Base-by-base conservation (phyloP, 2,888 invertebrate genomes). In the Automeris io region DNA sequence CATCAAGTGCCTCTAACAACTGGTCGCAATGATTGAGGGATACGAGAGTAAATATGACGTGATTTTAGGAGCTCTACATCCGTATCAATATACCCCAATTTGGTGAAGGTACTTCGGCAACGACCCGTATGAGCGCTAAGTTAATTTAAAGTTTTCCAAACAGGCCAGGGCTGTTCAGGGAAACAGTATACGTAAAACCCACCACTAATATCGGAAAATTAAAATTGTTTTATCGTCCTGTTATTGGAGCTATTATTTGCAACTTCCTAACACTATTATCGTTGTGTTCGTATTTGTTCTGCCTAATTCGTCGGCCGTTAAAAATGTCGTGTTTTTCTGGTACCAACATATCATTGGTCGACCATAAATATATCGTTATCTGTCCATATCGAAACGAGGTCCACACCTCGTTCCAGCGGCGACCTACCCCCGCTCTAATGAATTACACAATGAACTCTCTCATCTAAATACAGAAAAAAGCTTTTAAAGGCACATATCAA, bases 391-490 rank as follows among this genome's bases (percentile, higher is more conserved):
- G 79, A 75, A n/a, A 64, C 74, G 73, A 66, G 70, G 64, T 65
- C 70, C 70, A 69, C 75, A 64, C 71, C 69, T 66, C 59, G 57
- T 67, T 63, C 59, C 62, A 56, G 66, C 69, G 59, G 67, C 76
- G 74, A 75, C 79, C 78, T 75, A 75, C 73, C 74, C 77, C 70
- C 70, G 60, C 80, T 73, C 74, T 86, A 86, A 86, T 86, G 86
- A 86, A 86, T 85, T 82, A 86, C 81, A 85, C 86, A 85, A 85
- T 83, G 83, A 86, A 82, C 73, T 80, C 86, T 80, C 86, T 86
- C 86, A 85, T 86, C 85, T 86, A 82, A 85, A 86, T 86, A 86
- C 86, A 86, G 82, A 86, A 86, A 86, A 86, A 86, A 86, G 85
- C 86, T 86, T 86, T 86, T 86, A 86, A 83, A 86, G 80, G 85